Percentiles rank a stretch among this genome's conserved stretches.
Evolutionary conservation across 2,888 invertebrate genomes (phyloP).

Genomic region (Pogonocherus hispidulus): DNA sequence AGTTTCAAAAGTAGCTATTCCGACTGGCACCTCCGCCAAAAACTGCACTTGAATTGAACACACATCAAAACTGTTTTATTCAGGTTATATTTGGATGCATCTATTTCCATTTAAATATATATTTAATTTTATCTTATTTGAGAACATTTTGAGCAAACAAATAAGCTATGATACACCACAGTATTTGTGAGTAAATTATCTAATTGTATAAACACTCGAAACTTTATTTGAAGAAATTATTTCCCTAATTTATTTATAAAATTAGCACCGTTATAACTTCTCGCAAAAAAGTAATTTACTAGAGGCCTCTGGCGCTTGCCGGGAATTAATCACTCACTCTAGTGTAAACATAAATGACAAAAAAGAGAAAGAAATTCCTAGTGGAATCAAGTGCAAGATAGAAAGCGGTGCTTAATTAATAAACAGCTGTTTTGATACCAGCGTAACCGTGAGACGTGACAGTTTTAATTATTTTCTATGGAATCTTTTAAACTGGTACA

Average conservation of each 20-base stretch:
- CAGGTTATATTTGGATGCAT: too few species aligned
- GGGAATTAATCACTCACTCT: slow-evolving; percentile 20
- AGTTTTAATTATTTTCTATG: not conserved
- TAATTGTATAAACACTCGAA: too few species aligned
- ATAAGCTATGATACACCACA: too few species aligned
- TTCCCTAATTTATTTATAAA: slow-evolving; percentile 14
- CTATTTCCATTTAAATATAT: too few species aligned
- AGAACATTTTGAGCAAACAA: too few species aligned
- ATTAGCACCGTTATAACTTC: slow-evolving; percentile 9
- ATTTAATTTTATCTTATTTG: too few species aligned
- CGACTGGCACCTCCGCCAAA: too few species aligned
- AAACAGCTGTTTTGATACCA: slow-evolving; percentile 19
- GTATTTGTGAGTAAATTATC: too few species aligned
- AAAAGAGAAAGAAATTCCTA: slow-evolving; percentile 7
- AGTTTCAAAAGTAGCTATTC: too few species aligned
- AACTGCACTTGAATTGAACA: too few species aligned
- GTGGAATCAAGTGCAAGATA: not conserved
- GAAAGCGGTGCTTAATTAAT: slow-evolving; percentile 24
- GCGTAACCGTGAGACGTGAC: not conserved
- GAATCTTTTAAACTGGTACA: too few species aligned
- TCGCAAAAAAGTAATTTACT: slow-evolving; percentile 26
- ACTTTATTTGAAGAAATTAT: not conserved
- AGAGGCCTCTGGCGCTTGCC: slow-evolving; percentile 19
- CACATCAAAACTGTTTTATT: too few species aligned
- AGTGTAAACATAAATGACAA: slow-evolving; percentile 21